A percentile compares a stretch with the other conserved stretches of the same genome.
These are phyloP conservation scores for Plagiodera versicolora DNA, from an alignment of 2,888 invertebrate species.

Conservation along the genomic window DNA sequence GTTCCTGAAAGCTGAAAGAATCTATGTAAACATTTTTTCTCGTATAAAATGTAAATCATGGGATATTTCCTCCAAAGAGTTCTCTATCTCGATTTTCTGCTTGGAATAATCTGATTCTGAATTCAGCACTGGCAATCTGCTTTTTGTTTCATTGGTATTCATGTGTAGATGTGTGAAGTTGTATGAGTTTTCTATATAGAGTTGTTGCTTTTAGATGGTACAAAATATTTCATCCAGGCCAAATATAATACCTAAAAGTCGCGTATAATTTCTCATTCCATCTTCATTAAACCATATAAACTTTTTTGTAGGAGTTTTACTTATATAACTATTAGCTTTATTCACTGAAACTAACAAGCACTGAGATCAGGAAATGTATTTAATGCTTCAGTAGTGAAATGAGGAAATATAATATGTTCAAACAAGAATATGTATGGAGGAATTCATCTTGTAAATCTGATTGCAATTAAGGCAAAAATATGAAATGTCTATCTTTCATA, in stretches of 20 bases:
- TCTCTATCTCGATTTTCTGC: neutral
- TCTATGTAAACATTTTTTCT: slow-evolving; percentile 31
- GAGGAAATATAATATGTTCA: too few species aligned
- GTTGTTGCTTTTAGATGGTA: neutral
- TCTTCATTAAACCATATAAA: neutral
- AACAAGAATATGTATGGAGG: too few species aligned
- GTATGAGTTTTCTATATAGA: neutral
- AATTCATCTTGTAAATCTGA: too few species aligned
- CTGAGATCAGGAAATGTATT: too few species aligned
- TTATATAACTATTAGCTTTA: neutral
- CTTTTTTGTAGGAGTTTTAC: neutral
- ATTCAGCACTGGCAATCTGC: neutral
- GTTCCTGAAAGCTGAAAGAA: slow-evolving; percentile 37
- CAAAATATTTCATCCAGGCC: neutral
- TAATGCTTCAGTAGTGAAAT: too few species aligned
- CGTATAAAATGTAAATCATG: slow-evolving; percentile 35
- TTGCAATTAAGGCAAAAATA: too few species aligned
- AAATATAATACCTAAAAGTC: neutral
- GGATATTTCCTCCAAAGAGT: slow-evolving; percentile 18
- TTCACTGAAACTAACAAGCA: neutral
- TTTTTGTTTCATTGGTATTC: neutral
- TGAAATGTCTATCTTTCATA: too few species aligned
- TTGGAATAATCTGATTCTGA: neutral
- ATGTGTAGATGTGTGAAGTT: neutral
- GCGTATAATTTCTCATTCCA: neutral